Evolutionary conservation across 2,113 vertebrate species (phyloP), one percentile per base, ranked within the genome.

Genomic region (Xiphorhynchus elegans): DNA sequence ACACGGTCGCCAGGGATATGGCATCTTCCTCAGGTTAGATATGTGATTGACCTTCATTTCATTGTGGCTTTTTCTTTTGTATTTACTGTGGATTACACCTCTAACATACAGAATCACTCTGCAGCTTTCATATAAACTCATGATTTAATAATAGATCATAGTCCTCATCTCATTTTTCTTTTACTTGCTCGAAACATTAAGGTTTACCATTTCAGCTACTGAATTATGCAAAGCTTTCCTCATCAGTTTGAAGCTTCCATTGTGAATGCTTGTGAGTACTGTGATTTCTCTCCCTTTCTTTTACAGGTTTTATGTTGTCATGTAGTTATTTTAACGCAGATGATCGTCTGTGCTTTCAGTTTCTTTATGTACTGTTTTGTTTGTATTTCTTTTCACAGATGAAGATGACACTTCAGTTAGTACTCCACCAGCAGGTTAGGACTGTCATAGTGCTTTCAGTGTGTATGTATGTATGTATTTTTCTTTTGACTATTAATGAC

Each of bases 301-400:
- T 98, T 98, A 50, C 98, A 98, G 98, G 96, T 96, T 90, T 95
- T 84, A 94, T 66, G 24, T 96, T 94, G 92, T 90, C 95, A 93
- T n/a, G 8, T 94, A 82, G 46, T 93, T 96, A 44, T 95, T 88
- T 93, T 87, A 96, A 92, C 91, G 81, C 95, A 96, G 97, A 90
- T 80, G 76, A 64, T 46, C 37, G 0, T 23, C 50, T 90, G 93
- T 96, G 87, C 74, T 93, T 82, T 96, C 83, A 76, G 91, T 81
- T 95, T 96, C 92, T 93, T 98, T 96, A 97, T n/a, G 68, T 56
- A 35, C 47, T 95, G 97, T 96, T 95, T 94, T 95, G 64, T 95
- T 96, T 96, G 93, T 97, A 97, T 98, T 96, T 98, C 97, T 98
- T 97, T 98, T 97, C 97, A 91, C 98, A 98, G 98, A 98, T 96